Conservation (phyloP, 1,140 invertebrate genomes). For the Hydropsyche tenuis region DNA sequence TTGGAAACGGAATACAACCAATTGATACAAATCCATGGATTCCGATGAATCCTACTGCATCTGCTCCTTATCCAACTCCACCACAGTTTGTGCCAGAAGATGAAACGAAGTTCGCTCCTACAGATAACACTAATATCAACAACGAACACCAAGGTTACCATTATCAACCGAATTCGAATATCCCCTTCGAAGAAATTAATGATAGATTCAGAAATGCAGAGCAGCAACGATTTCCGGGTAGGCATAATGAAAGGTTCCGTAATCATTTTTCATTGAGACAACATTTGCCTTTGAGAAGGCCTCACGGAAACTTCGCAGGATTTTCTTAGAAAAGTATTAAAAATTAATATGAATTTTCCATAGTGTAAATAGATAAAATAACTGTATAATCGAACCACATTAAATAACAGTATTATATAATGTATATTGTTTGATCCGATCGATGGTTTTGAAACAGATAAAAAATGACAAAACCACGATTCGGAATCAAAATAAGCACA, state of each 20-base stretch:
- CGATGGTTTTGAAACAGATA: not conserved
- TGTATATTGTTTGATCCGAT: not conserved
- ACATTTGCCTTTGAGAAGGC: slow-evolving; percentile 56
- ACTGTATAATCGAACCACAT: not conserved
- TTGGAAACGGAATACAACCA: slow-evolving; percentile 4
- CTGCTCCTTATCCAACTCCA: slow-evolving; percentile 28
- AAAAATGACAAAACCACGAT: not conserved
- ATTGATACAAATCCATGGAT: slow-evolving; percentile 43
- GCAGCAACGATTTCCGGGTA: slow-evolving; percentile 37
- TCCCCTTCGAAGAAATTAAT: slow-evolving; percentile 49
- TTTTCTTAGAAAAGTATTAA: slow-evolving; percentile 6
- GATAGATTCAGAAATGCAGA: slow-evolving; percentile 49
- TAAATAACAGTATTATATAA: slow-evolving; percentile 26
- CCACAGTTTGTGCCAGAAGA: slow-evolving; percentile 29
- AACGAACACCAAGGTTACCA: slow-evolving; percentile 45
- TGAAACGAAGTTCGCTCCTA: slow-evolving; percentile 15
- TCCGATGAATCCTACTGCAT: slow-evolving; percentile 37
- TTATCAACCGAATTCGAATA: slow-evolving; percentile 41
- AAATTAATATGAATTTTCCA: not conserved
- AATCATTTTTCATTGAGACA: slow-evolving; percentile 58
- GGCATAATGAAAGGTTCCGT: slow-evolving; percentile 51
- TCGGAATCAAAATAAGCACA: not conserved
- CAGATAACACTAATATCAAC: slow-evolving; percentile 13
- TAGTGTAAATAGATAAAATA: slow-evolving; percentile 17
- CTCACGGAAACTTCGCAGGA: slow-evolving; percentile 53